These are phyloP conservation scores for Choristoneura fumiferana DNA, from an alignment of 1,140 invertebrate genomes.

Conservation along the genomic window DNA sequence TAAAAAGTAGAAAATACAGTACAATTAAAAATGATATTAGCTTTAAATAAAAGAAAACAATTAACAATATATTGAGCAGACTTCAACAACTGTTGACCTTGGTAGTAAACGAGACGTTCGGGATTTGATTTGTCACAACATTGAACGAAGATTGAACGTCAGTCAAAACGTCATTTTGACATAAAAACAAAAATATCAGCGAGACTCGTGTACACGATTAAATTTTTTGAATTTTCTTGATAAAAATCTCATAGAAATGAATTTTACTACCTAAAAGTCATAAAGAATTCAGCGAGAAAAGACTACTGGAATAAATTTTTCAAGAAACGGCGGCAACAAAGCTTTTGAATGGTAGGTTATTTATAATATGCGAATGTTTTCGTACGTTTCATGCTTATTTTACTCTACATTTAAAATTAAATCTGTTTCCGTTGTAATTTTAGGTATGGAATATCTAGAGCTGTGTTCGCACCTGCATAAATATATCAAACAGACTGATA, in stretches of 20 bases:
- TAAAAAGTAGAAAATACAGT: too few relatives aligned
- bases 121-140: too few relatives aligned
- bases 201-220: background rate
- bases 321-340: conserved; percentile 90
- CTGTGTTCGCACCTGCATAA: conserved; percentile 92
- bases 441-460: conserved; percentile 97
- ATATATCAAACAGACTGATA: conserved; percentile 91
- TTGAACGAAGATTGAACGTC: too few relatives aligned
- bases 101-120: too few relatives aligned
- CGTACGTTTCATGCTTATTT: conserved; percentile 18
- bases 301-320: conserved; percentile 98
- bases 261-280: conserved; percentile 91
- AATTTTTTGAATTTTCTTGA: background rate
- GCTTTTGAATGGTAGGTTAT: conserved; percentile 96
- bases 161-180: too few relatives aligned
- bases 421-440: too few relatives aligned
- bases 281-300: conserved; percentile 90
- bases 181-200: conserved; percentile 7
- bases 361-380: conserved; percentile 17
- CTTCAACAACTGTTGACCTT: too few relatives aligned
- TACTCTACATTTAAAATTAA: too few relatives aligned
- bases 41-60: too few relatives aligned
- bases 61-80: too few relatives aligned
- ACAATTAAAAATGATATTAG: too few relatives aligned
- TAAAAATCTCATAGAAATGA: conserved; percentile 78